Conservation (phyloP, 1,140 invertebrate species). For the Colletes gigas region DNA sequence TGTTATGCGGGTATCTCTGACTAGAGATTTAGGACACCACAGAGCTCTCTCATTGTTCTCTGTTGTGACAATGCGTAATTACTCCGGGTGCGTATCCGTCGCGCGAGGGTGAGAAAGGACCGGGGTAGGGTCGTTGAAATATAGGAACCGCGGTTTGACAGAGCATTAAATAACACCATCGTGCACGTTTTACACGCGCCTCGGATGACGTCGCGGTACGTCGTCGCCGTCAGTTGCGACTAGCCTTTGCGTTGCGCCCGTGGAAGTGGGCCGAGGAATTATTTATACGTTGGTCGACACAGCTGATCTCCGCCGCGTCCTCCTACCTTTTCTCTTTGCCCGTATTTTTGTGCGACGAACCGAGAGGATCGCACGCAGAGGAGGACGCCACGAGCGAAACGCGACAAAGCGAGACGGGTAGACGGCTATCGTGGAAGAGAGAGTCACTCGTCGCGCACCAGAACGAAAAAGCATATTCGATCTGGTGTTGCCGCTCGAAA, state of each 20-base stretch:
- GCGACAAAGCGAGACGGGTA: background rate
- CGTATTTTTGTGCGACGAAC: slow-evolving; percentile 55
- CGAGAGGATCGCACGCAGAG: background rate
- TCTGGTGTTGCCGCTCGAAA: slow-evolving; percentile 46
- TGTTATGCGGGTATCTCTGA: too few species aligned
- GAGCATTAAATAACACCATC: slow-evolving; percentile 43
- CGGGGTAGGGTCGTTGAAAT: background rate
- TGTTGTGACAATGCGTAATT: slow-evolving; percentile 15
- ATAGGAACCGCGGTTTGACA: slow-evolving; percentile 31
- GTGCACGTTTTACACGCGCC: background rate
- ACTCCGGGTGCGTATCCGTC: slow-evolving; percentile 9
- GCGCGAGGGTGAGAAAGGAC: background rate
- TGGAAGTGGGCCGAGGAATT: slow-evolving; percentile 64
- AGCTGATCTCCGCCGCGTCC: slow-evolving; percentile 57
- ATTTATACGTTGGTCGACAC: slow-evolving; percentile 63
- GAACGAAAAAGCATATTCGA: slow-evolving; percentile 65
- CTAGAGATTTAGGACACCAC: too few species aligned
- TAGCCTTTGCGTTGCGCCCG: slow-evolving; percentile 24
- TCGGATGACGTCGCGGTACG: background rate
- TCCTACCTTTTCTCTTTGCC: slow-evolving; percentile 55
- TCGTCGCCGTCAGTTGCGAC: slow-evolving; percentile 1
- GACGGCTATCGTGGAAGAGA: slow-evolving; percentile 10
- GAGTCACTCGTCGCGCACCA: slow-evolving; percentile 9
- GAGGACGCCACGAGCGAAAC: background rate
- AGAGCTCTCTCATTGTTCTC: too few species aligned